Base-by-base conservation (phyloP, 2,797 vertebrate species). In the Rhinichthys osculus region DNA sequence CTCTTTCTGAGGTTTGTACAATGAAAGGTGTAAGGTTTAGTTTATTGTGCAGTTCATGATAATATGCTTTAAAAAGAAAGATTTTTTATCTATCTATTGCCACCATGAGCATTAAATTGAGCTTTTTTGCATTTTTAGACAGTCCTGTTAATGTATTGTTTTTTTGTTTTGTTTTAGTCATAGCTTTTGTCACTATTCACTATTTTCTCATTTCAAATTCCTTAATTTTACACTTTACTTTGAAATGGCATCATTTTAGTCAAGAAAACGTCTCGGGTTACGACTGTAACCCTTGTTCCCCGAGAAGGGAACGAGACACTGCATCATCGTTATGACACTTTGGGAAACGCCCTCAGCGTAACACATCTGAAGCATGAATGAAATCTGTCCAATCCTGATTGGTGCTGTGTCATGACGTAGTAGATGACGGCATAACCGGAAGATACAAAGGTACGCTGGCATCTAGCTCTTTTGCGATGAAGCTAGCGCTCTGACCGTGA, bases 1-100 rank as follows among this genome's bases (percentile, higher is more conserved):
- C 50, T 42, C 23, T 71, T 71, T 70, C 67, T 71, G 47, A 27
- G 21, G 33, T 52, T 35, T 71, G 66, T n/a, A 71, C 80, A 54
- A 54, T 42, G 30, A 35, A 47, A 38, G 11, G 30, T 67, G 30
- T 23, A 69, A 38, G 33, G 44, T 52, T 40, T 47, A 67, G 44
- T 10, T 38, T 69, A 57, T 57, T 57, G 33, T 57, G 21, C 50
- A 64, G 35, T 50, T 67, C 50, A 62, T 42, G 57, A 62, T 40
- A 62, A 38, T 78, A 27, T 64, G 77, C 19, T 66, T 64, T 44
- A 11, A 33, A 64, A 79, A 78, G 2, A 64, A 10, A 44, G 1
- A 30, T 5, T 2, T 1, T 14, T 17, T n/a, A 27, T 79, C 33
- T 0, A 66, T 21, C 17, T 44, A 30, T 19, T 66, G 7, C 17